Percentiles rank a stretch among this genome's conserved stretches.
phyloP scores from a whole-genome alignment of 2,888 invertebrate species.

The Quadroppia sp. region DNA sequence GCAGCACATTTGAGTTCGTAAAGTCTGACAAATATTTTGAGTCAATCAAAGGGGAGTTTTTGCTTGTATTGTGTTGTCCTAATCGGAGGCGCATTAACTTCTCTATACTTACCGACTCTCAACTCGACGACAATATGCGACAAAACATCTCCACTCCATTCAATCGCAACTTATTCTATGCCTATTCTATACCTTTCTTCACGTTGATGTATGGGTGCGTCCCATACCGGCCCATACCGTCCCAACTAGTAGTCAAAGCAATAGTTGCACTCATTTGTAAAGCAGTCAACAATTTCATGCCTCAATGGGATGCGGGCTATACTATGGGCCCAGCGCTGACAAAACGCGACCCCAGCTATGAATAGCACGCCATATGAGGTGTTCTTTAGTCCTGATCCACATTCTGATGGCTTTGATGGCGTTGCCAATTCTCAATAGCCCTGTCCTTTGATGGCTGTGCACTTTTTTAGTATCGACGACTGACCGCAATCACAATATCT shows the following conservation, averaged over 20 bases:
- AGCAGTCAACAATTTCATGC: slow-evolving; percentile 32
- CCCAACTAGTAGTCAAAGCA: not conserved
- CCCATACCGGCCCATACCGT: not conserved
- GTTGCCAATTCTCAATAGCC: not conserved
- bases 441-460: slow-evolving; percentile 32
- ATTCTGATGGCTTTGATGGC: slow-evolving; percentile 30
- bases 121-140: slow-evolving; percentile 34
- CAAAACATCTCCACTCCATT: slow-evolving; percentile 26
- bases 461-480: slow-evolving; percentile 27
- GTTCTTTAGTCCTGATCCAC: slow-evolving; percentile 22
- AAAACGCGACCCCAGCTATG: not conserved
- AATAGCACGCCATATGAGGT: slow-evolving; percentile 23
- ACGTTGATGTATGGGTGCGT: slow-evolving; percentile 29
- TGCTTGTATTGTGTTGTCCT: slow-evolving; percentile 23
- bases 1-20: slow-evolving; percentile 16
- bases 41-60: slow-evolving; percentile 34
- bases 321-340: not conserved
- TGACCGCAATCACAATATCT: slow-evolving; percentile 27
- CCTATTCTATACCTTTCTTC: slow-evolving; percentile 25
- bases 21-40: slow-evolving; percentile 35
- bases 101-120: slow-evolving; percentile 35
- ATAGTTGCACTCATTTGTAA: slow-evolving; percentile 21
- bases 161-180: slow-evolving; percentile 24
- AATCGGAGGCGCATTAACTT: slow-evolving; percentile 34
- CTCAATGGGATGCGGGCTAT: slow-evolving; percentile 5